Evolutionary conservation across 2,113 vertebrate genomes (phyloP), one percentile per base, ranked within the genome.

Genomic region (Neodon shergylaensis): DNA sequence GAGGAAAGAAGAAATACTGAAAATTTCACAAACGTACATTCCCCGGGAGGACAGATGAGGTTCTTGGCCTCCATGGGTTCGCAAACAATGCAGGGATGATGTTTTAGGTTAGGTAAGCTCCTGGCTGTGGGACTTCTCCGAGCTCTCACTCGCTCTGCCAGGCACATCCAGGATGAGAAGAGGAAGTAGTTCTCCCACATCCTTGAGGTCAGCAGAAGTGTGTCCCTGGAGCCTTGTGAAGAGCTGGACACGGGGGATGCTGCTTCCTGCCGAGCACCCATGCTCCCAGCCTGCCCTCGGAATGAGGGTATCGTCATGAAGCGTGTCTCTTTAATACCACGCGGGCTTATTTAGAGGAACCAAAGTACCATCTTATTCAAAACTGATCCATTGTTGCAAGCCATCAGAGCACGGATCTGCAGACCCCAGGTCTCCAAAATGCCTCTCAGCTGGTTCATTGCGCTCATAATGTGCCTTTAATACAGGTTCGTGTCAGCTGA

Each of bases 281-380:
- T 0, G 0, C 22, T 68, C 61, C 7, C 16, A 33, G 31, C 9
- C 73, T 36, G 88, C 26, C 44, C 22, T 61, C 14, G 0, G 65
- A 44, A 17, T 1, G 0, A 42, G 68, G 54, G 49, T 24, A 0
- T 0, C 0, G 2, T 1, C 4, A 7, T 22, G 39, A 33, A 11
- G 0, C 17, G 54, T 12, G 10, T 16, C 19, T n/a, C 73, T 88
- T 33, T 19, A 26, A 76, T 1, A 33, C 13, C 0, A 0, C 7
- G 5, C 36, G 5, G 1, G 63, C 21, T 24, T 17, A n/a, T 42
- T 87, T 70, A 65, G 42, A 63, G 73, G 52, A 65, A 61, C 78
- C 44, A 5, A 58, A 79, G 65, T 19, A 28, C 26, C 42, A 73
- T 91, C 78, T 42, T 61, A n/a, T 16, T 72, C 42, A 16, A 52